Base-by-base conservation (phyloP, 2,797 vertebrate genomes). In the Sebastes trivittatus region DNA sequence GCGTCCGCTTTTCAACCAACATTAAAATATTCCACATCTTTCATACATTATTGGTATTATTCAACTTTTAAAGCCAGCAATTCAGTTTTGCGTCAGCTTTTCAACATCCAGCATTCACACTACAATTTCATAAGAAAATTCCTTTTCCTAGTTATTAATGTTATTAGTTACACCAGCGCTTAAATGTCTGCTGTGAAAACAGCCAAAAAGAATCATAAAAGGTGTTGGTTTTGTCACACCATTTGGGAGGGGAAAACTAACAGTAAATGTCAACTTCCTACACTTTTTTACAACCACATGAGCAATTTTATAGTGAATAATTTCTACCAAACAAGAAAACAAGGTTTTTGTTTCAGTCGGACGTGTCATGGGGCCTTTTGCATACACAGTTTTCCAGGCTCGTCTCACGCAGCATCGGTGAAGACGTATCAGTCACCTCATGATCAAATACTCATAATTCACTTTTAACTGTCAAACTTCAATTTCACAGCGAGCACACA, bases 371-470 rank as follows among this genome's bases (percentile, higher is more conserved):
- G 22, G 23, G 22, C 22, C 18, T 65, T 55, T 18, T 18, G 22
- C 32, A 5, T 11, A 25, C 71, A 61, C 23, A 66, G 27, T 56
- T 59, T 32, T 56, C 32, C 62, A 27, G 34, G 11, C 32, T 81
- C 4, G 9, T 62, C 64, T 85, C 83, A 78, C 68, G 78, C 61
- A 82, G 70, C 80, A 80, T 59, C 30, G 22, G 25, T 64, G 52
- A 34, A 56, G 67, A 70, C 52, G 13, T 62, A 11, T 80, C 68
- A 64, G 20, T 80, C 59, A 76, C 70, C 52, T 68, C 58, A 22
- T 89, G 74, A 85, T 89, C 82, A 91, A 82, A 87, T 77, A 71
- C 80, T 56, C 60, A 42, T 34, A 46, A 85, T 89, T 85, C 83
- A 89, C 86, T 89, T 91, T 93, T 56, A 80, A 86, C 52, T 23